Percentiles rank a stretch among this genome's conserved stretches.
Conservation (phyloP, 2,113 vertebrate species). For the Ochotona princeps region DNA sequence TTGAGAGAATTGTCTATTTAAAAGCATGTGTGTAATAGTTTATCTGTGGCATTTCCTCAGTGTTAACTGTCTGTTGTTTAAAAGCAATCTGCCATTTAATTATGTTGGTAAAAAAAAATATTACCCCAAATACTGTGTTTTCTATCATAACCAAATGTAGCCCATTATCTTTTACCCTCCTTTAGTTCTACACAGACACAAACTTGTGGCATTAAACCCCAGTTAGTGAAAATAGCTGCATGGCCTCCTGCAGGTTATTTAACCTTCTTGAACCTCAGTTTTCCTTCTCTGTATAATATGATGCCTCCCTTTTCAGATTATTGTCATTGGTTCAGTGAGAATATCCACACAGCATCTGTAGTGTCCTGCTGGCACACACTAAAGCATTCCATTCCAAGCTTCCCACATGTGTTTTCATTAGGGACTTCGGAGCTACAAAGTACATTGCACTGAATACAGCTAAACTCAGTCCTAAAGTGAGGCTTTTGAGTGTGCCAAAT, state of each 20-base stretch:
- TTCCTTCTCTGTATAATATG: not conserved
- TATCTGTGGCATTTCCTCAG: conserved; percentile 39
- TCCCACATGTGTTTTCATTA: conserved; percentile 13
- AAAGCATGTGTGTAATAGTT: conserved; percentile 14
- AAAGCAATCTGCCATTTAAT: conserved; percentile 65
- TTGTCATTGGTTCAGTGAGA: not conserved
- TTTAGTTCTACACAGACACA: not conserved
- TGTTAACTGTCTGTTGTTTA: conserved; percentile 51
- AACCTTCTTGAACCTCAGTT: not conserved
- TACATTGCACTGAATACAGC: conserved; percentile 15
- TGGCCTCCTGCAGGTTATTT: not conserved
- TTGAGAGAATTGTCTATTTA: conserved; percentile 46
- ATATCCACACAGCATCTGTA: not conserved
- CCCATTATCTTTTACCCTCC: not conserved
- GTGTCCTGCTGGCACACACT: not conserved
- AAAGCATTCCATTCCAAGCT: not conserved
- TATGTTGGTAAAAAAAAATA: not conserved
- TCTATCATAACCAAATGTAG: conserved; percentile 46
- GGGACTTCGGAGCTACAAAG: conserved; percentile 16
- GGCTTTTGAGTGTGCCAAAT: conserved; percentile 34
- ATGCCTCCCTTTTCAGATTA: not conserved
- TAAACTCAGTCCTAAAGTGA: not conserved
- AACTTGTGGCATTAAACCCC: not conserved
- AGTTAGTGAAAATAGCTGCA: not conserved
- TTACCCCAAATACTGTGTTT: conserved; percentile 38